Conservation (phyloP, 2,113 vertebrate species). For the Acrocephalus kingi region DNA sequence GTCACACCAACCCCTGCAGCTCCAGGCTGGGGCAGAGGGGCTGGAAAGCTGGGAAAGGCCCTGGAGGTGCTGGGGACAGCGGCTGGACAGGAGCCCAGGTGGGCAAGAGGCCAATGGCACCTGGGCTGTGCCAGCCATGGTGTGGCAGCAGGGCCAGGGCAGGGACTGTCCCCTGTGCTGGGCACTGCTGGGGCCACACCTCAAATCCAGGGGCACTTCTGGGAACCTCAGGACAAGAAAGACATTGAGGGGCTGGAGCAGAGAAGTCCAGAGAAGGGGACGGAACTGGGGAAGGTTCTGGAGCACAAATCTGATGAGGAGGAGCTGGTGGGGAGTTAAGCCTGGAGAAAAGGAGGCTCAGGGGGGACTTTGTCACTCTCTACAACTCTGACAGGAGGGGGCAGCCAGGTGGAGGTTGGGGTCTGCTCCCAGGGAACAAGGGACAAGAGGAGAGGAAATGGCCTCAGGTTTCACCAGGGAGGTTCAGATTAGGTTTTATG, state of each 20-base stretch:
- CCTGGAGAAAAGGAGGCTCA: background rate
- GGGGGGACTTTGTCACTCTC: fast-evolving
- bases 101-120: background rate
- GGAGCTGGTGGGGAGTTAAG: fast-evolving
- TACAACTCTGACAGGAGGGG: background rate
- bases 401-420: fast-evolving
- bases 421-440: background rate
- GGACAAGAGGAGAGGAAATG: fast-evolving
- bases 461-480: background rate
- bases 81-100: no score
- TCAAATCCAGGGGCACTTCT: background rate
- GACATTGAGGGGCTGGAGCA: fast-evolving
- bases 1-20: no score
- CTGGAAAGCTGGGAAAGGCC: no score
- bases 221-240: fast-evolving
- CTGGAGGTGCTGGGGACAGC: no score
- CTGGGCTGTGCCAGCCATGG: background rate
- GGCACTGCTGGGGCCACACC: background rate
- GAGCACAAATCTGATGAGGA: background rate
- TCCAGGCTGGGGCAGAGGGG: no score
- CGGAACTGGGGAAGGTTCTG: fast-evolving
- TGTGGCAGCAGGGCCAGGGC: background rate
- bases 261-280: background rate
- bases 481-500: background rate
- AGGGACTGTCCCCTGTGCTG: background rate